Conservation (phyloP, 1,140 invertebrate species). For the Drosophila bifasciata region DNA sequence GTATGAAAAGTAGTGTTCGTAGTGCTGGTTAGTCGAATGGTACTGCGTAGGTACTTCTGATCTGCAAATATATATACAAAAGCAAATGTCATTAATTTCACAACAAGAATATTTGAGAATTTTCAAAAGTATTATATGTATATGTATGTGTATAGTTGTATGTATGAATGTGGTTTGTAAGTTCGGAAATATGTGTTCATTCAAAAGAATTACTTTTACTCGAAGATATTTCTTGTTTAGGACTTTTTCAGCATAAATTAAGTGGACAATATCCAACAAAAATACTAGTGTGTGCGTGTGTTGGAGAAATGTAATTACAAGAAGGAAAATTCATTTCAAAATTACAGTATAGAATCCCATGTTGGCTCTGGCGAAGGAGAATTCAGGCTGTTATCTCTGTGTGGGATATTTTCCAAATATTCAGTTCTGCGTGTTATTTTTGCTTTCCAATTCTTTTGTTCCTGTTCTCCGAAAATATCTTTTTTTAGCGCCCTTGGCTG, state of each 20-base stretch:
- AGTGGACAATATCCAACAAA: constrained; percentile 32
- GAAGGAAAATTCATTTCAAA: constrained; percentile 40
- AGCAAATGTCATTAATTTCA: neutral
- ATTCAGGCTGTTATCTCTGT: constrained; percentile 31
- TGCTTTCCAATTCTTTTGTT: constrained; percentile 52
- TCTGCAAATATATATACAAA: constrained; percentile 23
- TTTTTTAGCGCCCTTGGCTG: constrained; percentile 2
- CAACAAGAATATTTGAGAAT: neutral
- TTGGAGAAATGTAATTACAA: constrained; percentile 44
- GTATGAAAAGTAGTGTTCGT: constrained; percentile 79
- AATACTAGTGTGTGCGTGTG: constrained; percentile 38
- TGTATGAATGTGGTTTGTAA: constrained; percentile 17
- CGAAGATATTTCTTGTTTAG: too few relatives aligned
- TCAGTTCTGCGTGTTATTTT: constrained; percentile 23
- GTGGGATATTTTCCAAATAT: constrained; percentile 47
- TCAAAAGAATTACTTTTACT: too few relatives aligned
- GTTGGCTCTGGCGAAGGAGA: constrained; percentile 32
- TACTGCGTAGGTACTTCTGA: constrained; percentile 41
- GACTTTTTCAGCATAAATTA: too few relatives aligned
- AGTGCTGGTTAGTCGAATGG: constrained; percentile 63
- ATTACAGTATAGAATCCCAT: constrained; percentile 70
- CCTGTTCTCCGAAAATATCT: constrained; percentile 28
- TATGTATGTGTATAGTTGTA: too few relatives aligned
- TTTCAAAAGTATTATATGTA: too few relatives aligned
- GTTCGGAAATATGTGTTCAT: constrained; percentile 20